Base-by-base conservation (phyloP, 2,797 vertebrate genomes). In the Coluber constrictor region DNA sequence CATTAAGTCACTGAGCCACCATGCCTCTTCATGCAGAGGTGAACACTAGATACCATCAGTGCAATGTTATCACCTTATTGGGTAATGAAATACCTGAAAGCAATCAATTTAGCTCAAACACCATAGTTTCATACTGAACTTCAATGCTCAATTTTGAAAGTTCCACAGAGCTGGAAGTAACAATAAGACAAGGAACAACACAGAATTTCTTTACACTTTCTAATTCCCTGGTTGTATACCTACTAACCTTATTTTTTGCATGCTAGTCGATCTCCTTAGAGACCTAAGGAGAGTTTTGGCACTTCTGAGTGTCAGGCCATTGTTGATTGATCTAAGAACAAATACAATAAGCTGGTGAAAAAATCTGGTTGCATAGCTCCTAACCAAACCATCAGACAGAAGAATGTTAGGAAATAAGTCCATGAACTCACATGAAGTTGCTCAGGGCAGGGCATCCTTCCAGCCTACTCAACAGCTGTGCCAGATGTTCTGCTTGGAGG, bases 341-440 rank as follows among this genome's bases (percentile, higher is more conserved):
- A 93, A 96, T 59, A 88, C 10, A 29, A 70, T 16, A 55, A 66
- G 25, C 51, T 86, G 86, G 66, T 20, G 0, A 8, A 93, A 6
- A 0, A 0, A 37, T 89, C 93, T 59, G 57, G 11, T 61, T 25
- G 92, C 87, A 95, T 0, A 0, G 90, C 8, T 27, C 25, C 47
- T 54, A 87, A 59, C 43, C 70, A 51, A 27, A 16, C 32, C 27
- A 32, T 27, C 59, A 83, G n/a, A 54, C 92, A 3, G 54, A 1
- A 86, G n/a, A 70, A 16, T 0, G 1, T 43, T 18, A 56, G 20
- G 20, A 29, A 10, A 55, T 47, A 47, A 70, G 8, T 0, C 12
- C 55, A 43, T 0, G 2, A 89, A 97, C 98, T 98, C 96, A 99
- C 99, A 93, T 97, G 87, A 98, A 97, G 55, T 98, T 97, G 0